Base-by-base conservation (phyloP, 2,113 vertebrate species). In the Oncorhynchus nerka region DNA sequence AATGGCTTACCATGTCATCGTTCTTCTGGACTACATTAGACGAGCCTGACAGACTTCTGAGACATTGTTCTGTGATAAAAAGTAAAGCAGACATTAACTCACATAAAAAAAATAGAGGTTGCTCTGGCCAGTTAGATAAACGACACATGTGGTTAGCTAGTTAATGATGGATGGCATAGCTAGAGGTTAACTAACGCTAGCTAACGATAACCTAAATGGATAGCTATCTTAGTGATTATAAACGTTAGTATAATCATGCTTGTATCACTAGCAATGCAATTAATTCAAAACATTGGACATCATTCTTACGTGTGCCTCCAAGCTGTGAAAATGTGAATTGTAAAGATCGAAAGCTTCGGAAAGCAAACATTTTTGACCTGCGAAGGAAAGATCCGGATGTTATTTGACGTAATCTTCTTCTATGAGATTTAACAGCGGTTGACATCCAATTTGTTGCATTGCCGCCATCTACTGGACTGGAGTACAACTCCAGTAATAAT, bases 321-420 rank as follows among this genome's bases (percentile, higher is more conserved):
- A 30, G 64, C 3, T 69, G 73, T 1, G 26, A 62, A 34, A 89
- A 39, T 22, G 73, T 45, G 5, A 68, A 1, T 1, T 75, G 82
- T 20, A 89, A 5, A 11, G 83, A 77, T 64, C 64, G 72, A 0
- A 87, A 32, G 3, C 65, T 16, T 45, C 84, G 84, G 1, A 88
- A 0, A 3, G 51, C 64, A 6, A 83, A 5, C 92, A 93, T 93
- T 16, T n/a, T 68, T 75, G 82, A 88, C 81, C 24, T 34, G 19
- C 24, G 5, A 83, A 22, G 24, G 73, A 28, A 34, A 4, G 3
- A 49, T 78, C 74, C 20, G 81, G 85, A 88, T 74, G 75, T 11
- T 48, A 61, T 80, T 13, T 66, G 11, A 30, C 16, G 16, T 2
- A 11, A 75, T 34, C 34, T 34, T 34, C 34, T 34, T 34, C 34